Evolutionary conservation across 2,888 invertebrate genomes (phyloP).

Genomic region (Drosophila peninsularis): DNA sequence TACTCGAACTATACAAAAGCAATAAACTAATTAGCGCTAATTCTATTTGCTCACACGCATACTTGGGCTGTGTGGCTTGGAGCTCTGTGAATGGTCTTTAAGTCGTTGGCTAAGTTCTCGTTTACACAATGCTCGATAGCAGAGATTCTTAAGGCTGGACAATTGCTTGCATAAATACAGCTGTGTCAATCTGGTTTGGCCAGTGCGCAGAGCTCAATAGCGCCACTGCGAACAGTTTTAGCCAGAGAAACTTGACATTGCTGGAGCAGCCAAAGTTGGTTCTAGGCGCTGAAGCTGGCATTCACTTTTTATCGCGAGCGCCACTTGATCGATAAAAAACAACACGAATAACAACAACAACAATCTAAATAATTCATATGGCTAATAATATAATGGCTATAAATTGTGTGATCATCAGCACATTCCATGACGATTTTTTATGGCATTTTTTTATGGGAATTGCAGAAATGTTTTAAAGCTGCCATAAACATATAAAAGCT

Average conservation of each 20-base stretch:
- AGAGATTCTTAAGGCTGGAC: slow-evolving; percentile 15
- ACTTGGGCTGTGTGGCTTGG: background rate
- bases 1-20: background rate
- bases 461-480: background rate
- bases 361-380: slow-evolving; percentile 52
- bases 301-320: slow-evolving; percentile 66
- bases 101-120: background rate
- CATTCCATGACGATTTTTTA: slow-evolving; percentile 38
- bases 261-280: slow-evolving; percentile 51
- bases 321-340: slow-evolving; percentile 30
- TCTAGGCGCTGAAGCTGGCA: slow-evolving; percentile 42
- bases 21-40: background rate
- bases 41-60: background rate
- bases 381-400: slow-evolving; percentile 44
- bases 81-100: background rate
- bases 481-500: background rate
- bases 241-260: slow-evolving; percentile 72
- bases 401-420: slow-evolving; percentile 34
- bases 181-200: slow-evolving; percentile 41
- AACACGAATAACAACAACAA: slow-evolving; percentile 4
- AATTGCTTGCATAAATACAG: slow-evolving; percentile 26
- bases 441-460: slow-evolving; percentile 10
- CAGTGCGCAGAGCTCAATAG: slow-evolving; percentile 11
- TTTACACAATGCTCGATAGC: slow-evolving; percentile 1
- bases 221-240: background rate